Percentiles rank a stretch among this genome's conserved stretches.
phyloP scores from a whole-genome alignment of 2,888 invertebrate genomes.

The Tetragonisca angustula region DNA sequence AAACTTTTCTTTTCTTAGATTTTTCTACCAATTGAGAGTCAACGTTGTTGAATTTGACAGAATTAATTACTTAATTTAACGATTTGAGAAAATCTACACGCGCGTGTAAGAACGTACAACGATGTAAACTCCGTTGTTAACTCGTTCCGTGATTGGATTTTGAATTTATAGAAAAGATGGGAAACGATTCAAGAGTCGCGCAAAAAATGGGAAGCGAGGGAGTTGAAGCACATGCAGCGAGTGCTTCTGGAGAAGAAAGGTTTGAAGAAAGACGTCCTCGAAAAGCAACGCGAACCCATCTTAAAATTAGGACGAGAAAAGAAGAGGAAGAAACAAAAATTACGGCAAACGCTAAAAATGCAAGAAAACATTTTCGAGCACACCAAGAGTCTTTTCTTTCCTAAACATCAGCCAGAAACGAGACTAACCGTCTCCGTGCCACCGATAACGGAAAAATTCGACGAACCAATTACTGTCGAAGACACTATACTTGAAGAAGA shows the following conservation, averaged over 20 bases:
- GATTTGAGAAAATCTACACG: too few species aligned
- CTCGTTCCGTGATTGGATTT: neutral
- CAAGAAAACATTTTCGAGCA: conserved; percentile 88
- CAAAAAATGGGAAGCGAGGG: conserved; percentile 87
- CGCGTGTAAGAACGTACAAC: too few species aligned
- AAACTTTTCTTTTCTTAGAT: too few species aligned
- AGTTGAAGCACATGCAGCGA: conserved; percentile 88
- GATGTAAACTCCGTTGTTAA: neutral
- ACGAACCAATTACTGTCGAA: conserved; percentile 9
- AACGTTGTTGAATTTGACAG: too few species aligned
- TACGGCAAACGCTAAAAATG: conserved; percentile 86
- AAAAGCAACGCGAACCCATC: conserved; percentile 87
- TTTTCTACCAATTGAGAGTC: too few species aligned
- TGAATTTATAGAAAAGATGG: conserved; percentile 51
- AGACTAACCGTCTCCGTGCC: conserved; percentile 68
- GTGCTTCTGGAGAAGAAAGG: conserved; percentile 88
- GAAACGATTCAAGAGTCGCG: conserved; percentile 83
- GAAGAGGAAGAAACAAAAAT: conserved; percentile 86
- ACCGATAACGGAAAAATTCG: neutral
- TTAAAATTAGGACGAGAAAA: conserved; percentile 86
- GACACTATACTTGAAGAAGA: conserved; percentile 45
- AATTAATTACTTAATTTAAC: too few species aligned
- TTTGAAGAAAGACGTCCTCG: conserved; percentile 86
- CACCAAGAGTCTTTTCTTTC: conserved; percentile 87
- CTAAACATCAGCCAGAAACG: conserved; percentile 84